Base-by-base conservation (phyloP, 2,797 vertebrate species). In the Gastrophryne carolinensis region DNA sequence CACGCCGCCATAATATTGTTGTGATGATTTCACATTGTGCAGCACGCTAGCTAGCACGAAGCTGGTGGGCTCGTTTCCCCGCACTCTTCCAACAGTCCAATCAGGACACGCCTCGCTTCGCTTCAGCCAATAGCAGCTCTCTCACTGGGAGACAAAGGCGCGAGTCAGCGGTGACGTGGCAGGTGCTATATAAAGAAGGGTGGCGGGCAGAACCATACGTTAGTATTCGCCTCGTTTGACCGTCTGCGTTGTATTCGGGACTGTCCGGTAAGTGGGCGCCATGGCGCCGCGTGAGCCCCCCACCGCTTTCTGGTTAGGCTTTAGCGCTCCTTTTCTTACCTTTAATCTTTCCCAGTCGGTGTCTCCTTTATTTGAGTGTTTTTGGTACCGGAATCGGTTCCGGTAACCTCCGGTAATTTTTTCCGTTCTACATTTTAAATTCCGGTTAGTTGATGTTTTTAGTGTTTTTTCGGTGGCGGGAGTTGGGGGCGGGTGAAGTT, bases 201-300 rank as follows among this genome's bases (percentile, higher is more conserved):
- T 39, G 67, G 75, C 75, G 74, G 58, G 75, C 67, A 5, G n/a
- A 12, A 27, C 13, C 3, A 4, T 44, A 65, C 50, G 60, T 64
- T 71, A 54, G 35, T 32, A 7, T 26, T 71, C 60, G 35, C 58
- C 32, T 57, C 49, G 50, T 71, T 54, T 32, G 67, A 37, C 49
- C 30, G 75, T 26, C n/a, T 1, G 10, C 1, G 0, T 12, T 6
- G 57, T 2, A 17, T n/a, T 19, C 26, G 58, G 13, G 35, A 44
- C 5, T 3, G 13, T n/a, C 47, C 75, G 75, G 67, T 71, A 64
- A 70, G 74, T 76, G 17, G 2, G 34, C 47, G 5, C n/a, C 9
- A 24, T 47, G 9, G 32, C 12, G n/a, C 27, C 13, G 29, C 29
- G 15, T n/a, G n/a, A n/a, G n/a, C n/a, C n/a, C 35, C 1, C 17